Evolutionary conservation across 2,113 vertebrate genomes (phyloP).

Genomic region (Cyprinus carpio): DNA sequence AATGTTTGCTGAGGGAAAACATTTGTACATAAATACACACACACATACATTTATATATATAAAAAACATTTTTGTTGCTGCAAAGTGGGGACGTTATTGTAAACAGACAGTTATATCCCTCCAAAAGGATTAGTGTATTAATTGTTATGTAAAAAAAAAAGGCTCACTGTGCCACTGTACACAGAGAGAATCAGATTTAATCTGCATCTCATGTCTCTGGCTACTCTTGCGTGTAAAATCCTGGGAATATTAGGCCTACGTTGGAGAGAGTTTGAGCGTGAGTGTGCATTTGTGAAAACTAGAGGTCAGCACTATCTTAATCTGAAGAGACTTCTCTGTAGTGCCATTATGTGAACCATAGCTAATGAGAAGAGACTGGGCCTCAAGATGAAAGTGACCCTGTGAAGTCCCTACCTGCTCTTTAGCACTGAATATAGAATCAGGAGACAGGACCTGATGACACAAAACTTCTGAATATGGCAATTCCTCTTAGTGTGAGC

Average conservation of each 20-base stretch:
- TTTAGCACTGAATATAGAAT: background rate
- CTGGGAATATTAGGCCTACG: background rate
- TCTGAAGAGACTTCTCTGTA: constrained; percentile 40
- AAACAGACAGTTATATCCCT: background rate
- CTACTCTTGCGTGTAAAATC: constrained; percentile 30
- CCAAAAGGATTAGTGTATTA: background rate
- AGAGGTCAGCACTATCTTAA: constrained; percentile 49
- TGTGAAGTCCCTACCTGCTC: constrained; percentile 22
- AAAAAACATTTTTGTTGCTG: background rate
- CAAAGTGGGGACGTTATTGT: background rate
- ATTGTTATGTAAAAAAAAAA: background rate
- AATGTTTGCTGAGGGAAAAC: background rate
- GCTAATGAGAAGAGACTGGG: constrained; percentile 44
- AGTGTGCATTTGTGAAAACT: background rate
- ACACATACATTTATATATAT: background rate
- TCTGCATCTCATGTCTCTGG: background rate
- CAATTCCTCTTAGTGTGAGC: constrained; percentile 36
- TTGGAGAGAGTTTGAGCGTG: background rate
- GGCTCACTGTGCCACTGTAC: background rate
- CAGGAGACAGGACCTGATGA: background rate
- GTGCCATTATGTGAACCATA: constrained; percentile 32
- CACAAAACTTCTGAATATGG: constrained; percentile 13
- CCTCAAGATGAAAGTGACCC: background rate
- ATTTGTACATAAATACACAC: too few relatives aligned
- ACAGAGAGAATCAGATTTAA: background rate